phyloP scores from a whole-genome alignment of 2,113 vertebrate genomes.

The Corythornis vintsioides region DNA sequence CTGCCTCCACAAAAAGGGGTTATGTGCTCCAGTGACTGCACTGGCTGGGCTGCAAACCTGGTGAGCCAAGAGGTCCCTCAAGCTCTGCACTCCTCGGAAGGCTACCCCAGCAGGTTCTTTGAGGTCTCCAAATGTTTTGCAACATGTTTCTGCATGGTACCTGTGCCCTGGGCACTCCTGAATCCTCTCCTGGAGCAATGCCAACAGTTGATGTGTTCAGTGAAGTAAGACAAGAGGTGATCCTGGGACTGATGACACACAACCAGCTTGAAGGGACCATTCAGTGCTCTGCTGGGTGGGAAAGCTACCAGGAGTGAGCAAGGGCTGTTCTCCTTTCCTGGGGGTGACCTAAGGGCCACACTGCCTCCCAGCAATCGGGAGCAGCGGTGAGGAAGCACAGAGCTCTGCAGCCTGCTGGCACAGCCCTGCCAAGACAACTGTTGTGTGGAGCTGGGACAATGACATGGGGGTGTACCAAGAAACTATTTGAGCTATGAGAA shows the following conservation, averaged over 20 bases:
- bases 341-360: neutral
- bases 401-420: neutral
- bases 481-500: constrained; percentile 4
- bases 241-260: rapidly evolving
- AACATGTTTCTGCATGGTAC: neutral
- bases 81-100: neutral
- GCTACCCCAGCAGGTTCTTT: neutral
- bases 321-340: neutral
- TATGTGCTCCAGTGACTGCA: neutral
- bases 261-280: neutral
- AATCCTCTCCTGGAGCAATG: neutral
- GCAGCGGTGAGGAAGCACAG: neutral
- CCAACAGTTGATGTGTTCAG: neutral
- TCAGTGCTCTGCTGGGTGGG: neutral
- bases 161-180: neutral
- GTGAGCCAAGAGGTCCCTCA: neutral
- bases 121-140: neutral
- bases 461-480: neutral
- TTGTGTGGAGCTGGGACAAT: neutral
- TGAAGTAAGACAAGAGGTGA: rapidly evolving
- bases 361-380: neutral
- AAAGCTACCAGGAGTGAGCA: neutral
- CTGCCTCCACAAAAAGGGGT: neutral
- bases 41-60: neutral
- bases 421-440: neutral